Percentiles rank a stretch among this genome's conserved stretches.
Evolutionary conservation across 2,113 vertebrate species (phyloP).

Genomic region (Gymnarchus niloticus): DNA sequence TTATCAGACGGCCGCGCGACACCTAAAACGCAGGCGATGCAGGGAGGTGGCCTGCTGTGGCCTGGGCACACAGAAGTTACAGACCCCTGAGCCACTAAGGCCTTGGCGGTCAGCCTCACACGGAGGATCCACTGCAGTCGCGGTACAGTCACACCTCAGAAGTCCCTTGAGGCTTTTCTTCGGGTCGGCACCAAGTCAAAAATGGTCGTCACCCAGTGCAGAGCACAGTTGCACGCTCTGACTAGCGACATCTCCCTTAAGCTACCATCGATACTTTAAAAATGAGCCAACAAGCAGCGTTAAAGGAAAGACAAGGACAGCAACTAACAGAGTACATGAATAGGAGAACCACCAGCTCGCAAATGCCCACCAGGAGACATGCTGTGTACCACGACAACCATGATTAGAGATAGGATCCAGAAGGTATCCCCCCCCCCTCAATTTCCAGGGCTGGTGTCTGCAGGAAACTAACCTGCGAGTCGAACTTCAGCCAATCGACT

Average conservation of each 20-base stretch:
- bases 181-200: not conserved
- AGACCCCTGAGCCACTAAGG: no score
- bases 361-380: not conserved
- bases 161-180: not conserved
- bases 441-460: not conserved
- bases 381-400: no score
- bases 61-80: no score
- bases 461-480: conserved; percentile 3
- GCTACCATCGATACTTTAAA: not conserved
- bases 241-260: not conserved
- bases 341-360: not conserved
- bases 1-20: no score
- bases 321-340: not conserved
- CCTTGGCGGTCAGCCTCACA: no score
- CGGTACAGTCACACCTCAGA: not conserved
- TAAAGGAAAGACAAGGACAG: not conserved
- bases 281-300: not conserved
- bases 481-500: not conserved
- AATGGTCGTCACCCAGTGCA: not conserved
- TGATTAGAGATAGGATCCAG: no score
- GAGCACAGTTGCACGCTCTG: not conserved
- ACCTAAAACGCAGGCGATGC: no score
- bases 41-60: no score
- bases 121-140: no score
- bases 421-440: not conserved